These are phyloP conservation scores for Ammodytes marinus DNA, from an alignment of 2,113 vertebrate species.

Conservation along the genomic window DNA sequence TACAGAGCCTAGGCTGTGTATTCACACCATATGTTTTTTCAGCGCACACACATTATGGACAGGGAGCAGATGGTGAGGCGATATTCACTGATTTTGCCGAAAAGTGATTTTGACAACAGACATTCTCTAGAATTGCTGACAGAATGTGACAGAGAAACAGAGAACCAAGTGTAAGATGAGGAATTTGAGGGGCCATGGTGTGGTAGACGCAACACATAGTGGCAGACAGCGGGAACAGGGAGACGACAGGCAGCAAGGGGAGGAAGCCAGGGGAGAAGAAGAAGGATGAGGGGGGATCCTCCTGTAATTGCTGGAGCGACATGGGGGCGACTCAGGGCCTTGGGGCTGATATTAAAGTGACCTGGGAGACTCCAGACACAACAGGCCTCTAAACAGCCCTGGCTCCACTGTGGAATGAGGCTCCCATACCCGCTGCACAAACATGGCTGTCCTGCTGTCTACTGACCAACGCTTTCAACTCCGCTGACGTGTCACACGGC, in stretches of 20 bases:
- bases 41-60: too few relatives aligned
- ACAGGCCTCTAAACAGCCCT: conserved; percentile 74
- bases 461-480: neutral
- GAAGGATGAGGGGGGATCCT: conserved; percentile 58
- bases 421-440: conserved; percentile 57
- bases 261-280: conserved; percentile 32
- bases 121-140: too few relatives aligned
- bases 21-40: too few relatives aligned
- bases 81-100: too few relatives aligned
- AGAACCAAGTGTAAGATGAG: conserved; percentile 62
- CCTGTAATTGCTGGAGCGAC: conserved; percentile 66
- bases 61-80: too few relatives aligned
- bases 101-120: too few relatives aligned
- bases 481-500: neutral
- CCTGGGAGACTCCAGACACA: conserved; percentile 76
- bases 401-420: conserved; percentile 79
- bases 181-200: conserved; percentile 43
- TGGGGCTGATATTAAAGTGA: conserved; percentile 81
- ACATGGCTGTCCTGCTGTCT: conserved; percentile 19
- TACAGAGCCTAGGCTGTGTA: too few relatives aligned
- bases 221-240: conserved; percentile 32
- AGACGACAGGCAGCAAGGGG: conserved; percentile 34
- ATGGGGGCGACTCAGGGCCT: conserved; percentile 67
- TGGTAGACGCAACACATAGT: conserved; percentile 43
- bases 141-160: conserved; percentile 54